These are phyloP conservation scores for Pseudorhiza aurosa DNA, from an alignment of 30 jellyfish, hydroid and myxozoan species.

Conservation along the genomic window DNA sequence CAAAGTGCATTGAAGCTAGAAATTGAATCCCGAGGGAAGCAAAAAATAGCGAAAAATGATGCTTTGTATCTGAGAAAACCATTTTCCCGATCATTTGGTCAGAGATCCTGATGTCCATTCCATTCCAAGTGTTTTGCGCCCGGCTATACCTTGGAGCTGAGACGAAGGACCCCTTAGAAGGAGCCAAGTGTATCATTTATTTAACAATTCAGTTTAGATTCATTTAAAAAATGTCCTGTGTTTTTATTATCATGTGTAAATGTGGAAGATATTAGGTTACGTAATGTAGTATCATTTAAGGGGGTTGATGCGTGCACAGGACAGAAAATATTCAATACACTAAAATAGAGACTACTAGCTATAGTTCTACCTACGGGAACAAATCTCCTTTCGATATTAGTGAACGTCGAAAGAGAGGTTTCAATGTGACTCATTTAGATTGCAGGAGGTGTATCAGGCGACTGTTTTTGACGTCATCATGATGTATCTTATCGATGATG, in stretches of 20 bases:
- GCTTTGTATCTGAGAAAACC: too few species aligned
- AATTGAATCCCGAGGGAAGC: too few species aligned
- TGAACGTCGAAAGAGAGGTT: not conserved
- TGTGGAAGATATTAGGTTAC: conserved; percentile 34
- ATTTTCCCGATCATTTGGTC: too few species aligned
- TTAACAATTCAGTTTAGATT: conserved; percentile 17
- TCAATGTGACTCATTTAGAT: too few species aligned
- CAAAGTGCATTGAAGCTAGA: too few species aligned
- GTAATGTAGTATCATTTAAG: not conserved
- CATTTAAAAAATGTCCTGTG: conserved; percentile 46
- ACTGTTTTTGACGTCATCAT: too few species aligned
- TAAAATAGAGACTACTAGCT: not conserved
- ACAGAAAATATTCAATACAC: conserved; percentile 9
- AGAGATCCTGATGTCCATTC: not conserved
- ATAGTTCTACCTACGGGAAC: not conserved
- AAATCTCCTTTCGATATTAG: not conserved
- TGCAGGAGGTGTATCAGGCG: too few species aligned
- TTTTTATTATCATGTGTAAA: conserved; percentile 51
- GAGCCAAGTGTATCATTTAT: conserved; percentile 38
- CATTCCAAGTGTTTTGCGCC: not conserved
- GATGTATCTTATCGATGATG: too few species aligned
- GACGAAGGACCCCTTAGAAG: not conserved
- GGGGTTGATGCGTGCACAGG: conserved; percentile 32
- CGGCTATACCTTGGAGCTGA: not conserved
- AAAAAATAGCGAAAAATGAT: too few species aligned